phyloP scores from a whole-genome alignment of 2,797 vertebrate species.

The Malurus splendens region DNA sequence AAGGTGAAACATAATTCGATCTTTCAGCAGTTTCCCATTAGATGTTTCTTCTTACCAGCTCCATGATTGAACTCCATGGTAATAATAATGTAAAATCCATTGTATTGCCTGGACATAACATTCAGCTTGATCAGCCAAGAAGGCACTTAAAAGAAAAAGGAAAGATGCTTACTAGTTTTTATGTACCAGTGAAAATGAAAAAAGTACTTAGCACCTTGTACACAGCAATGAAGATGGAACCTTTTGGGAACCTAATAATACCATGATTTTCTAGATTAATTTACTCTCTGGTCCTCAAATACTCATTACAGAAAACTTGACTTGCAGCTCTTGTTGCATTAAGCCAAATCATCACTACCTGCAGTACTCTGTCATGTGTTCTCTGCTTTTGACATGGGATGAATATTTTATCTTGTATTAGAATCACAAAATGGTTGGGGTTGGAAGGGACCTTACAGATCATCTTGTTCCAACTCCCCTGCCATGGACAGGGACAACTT shows the following conservation, averaged over 20 bases:
- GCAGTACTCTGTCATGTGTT: background rate
- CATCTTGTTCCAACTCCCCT: background rate
- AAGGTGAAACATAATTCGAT: background rate
- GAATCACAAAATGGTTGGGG: background rate
- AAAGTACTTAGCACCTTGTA: background rate
- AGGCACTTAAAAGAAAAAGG: conserved; percentile 79
- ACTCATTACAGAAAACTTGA: background rate
- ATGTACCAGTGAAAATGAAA: too few species aligned
- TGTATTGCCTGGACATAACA: conserved; percentile 97
- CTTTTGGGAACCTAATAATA: background rate
- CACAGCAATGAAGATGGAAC: background rate
- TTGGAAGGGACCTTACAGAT: background rate
- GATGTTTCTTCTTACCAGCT: conserved; percentile 84
- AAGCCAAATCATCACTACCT: background rate
- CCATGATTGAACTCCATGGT: conserved; percentile 98
- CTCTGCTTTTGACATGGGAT: background rate
- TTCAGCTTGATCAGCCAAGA: conserved; percentile 87
- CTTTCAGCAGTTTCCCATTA: background rate
- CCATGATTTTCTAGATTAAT: background rate
- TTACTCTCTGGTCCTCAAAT: background rate
- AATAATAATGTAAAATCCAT: conserved; percentile 98
- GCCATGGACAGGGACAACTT: background rate
- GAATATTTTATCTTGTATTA: background rate
- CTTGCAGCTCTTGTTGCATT: background rate
- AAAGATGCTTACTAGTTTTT: background rate